phyloP scores from a whole-genome alignment of 2,797 vertebrate species.

The Perodicticus potto region DNA sequence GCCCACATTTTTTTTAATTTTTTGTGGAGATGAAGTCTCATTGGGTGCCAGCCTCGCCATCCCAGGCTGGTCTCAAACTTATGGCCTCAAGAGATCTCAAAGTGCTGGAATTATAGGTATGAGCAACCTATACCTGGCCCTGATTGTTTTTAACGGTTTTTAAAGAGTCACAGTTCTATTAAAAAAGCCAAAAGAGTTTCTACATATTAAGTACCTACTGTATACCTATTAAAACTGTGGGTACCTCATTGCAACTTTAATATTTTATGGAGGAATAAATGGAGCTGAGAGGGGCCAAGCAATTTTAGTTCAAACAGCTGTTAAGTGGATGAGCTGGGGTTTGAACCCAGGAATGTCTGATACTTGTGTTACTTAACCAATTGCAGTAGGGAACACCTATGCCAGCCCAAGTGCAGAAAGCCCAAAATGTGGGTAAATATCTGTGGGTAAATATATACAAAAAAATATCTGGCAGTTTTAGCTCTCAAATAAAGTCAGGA shows the following conservation, averaged over 20 bases:
- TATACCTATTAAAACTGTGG: background rate
- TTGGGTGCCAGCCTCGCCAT: too few species aligned
- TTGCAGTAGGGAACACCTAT: background rate
- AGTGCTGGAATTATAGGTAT: background rate
- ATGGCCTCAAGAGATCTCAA: background rate
- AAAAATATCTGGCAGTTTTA: background rate
- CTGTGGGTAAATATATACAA: too few species aligned
- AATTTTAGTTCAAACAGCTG: background rate
- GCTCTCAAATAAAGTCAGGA: background rate
- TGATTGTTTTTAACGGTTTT: background rate
- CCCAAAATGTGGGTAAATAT: background rate
- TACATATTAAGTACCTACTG: background rate
- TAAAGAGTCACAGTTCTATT: background rate
- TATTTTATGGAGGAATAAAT: background rate
- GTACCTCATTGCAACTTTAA: background rate
- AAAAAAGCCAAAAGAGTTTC: background rate
- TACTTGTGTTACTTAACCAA: background rate
- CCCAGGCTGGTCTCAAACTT: background rate
- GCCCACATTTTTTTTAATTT: background rate
- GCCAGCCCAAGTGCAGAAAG: background rate
- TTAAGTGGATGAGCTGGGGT: background rate
- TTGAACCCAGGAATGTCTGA: background rate
- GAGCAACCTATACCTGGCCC: background rate
- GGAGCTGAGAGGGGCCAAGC: background rate
- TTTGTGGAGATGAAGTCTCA: background rate